phyloP scores from a whole-genome alignment of 2,888 invertebrate species.

The Melanchra persicariae region DNA sequence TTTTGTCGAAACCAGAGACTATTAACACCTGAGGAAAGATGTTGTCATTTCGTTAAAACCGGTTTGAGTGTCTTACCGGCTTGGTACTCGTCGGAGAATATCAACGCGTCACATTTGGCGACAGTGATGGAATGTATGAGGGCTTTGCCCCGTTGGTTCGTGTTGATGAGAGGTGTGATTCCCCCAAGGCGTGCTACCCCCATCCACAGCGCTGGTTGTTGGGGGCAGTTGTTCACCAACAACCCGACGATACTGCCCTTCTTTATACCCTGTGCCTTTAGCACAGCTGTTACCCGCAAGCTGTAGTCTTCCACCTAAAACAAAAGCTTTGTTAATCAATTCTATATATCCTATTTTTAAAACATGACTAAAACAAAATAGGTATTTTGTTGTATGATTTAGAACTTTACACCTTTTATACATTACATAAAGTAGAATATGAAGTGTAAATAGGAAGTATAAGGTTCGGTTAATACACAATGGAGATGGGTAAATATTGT shows the following conservation, averaged over 20 bases:
- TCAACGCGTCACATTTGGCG: constrained; percentile 95
- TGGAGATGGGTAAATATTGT: neutral
- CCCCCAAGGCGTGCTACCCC: constrained; percentile 97
- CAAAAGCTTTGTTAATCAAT: constrained; percentile 2
- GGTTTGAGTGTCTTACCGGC: constrained; percentile 87
- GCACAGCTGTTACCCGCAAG: constrained; percentile 95
- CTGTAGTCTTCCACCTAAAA: constrained; percentile 96
- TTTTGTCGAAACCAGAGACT: neutral
- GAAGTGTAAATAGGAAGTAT: constrained; percentile 4
- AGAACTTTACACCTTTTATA: neutral
- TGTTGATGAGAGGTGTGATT: constrained; percentile 97
- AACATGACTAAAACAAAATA: neutral
- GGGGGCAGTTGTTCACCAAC: constrained; percentile 97
- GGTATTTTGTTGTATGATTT: neutral
- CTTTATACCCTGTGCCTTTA: constrained; percentile 94
- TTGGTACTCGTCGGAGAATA: constrained; percentile 94
- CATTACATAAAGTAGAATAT: neutral
- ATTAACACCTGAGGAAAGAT: neutral
- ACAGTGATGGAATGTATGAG: constrained; percentile 97
- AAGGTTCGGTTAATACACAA: neutral
- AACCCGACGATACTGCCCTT: constrained; percentile 97
- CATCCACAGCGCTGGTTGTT: constrained; percentile 97
- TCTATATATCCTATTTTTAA: constrained; percentile 8
- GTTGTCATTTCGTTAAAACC: constrained; percentile 8
- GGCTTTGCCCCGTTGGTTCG: constrained; percentile 96